Evolutionary conservation across 2,888 invertebrate species (phyloP).

Genomic region (Chrysodeixis includens): DNA sequence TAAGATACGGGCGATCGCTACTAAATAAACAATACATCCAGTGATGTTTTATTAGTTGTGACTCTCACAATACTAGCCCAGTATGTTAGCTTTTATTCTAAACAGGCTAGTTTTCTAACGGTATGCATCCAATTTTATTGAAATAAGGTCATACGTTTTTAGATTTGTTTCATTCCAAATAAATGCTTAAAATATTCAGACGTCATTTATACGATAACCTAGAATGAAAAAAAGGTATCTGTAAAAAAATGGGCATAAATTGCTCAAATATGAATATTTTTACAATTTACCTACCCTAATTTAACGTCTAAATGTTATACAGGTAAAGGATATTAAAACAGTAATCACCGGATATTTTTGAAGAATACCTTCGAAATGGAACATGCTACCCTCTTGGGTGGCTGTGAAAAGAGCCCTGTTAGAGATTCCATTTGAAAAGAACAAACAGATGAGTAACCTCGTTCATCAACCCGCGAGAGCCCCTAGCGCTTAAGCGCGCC

Average conservation of each 20-base stretch:
- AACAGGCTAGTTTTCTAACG: constrained; percentile 3
- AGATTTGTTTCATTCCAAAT: too few relatives aligned
- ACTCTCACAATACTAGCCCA: constrained; percentile 39
- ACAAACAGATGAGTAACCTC: constrained; percentile 72
- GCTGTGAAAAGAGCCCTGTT: constrained; percentile 66
- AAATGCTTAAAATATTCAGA: too few relatives aligned
- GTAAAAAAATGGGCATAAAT: too few relatives aligned
- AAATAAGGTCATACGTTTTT: too few relatives aligned
- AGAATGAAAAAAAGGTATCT: too few relatives aligned
- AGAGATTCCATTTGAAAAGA: constrained; percentile 69
- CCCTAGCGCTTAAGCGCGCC: constrained; percentile 56
- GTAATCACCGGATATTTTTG: constrained; percentile 42
- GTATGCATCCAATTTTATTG: neutral
- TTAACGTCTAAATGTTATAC: constrained; percentile 9
- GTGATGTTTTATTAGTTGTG: constrained; percentile 50
- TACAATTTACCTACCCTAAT: neutral
- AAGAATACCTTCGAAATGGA: constrained; percentile 53
- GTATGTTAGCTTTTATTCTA: constrained; percentile 19
- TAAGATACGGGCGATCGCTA: constrained; percentile 24
- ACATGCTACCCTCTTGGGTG: constrained; percentile 60
- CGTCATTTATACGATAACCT: too few relatives aligned
- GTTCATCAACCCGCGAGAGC: constrained; percentile 64
- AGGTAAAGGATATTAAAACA: constrained; percentile 39
- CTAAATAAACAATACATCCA: constrained; percentile 51
- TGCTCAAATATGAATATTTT: too few relatives aligned